Base-by-base conservation (phyloP, 2,888 invertebrate species). In the Antheraea assamensis region DNA sequence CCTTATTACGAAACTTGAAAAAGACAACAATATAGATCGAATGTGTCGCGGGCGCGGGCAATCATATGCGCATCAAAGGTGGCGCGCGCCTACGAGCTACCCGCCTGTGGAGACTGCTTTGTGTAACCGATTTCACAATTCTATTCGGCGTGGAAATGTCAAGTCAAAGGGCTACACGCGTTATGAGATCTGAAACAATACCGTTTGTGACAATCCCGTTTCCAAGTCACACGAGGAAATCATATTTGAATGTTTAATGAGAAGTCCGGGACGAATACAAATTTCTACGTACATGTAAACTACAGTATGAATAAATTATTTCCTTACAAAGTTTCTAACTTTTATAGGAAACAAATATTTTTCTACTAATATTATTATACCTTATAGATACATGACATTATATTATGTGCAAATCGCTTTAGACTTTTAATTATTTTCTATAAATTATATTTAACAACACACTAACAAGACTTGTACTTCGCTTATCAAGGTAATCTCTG, bases 1-100 rank as follows among this genome's bases (percentile, higher is more conserved):
- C 93, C 94, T 94, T 94, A 94, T 94, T 94, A 94, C 94, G 92
- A 93, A 94, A 94, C 94, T 94, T 94, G 94, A 94, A 94, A 94
- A 94, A 94, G 94, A 94, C 94, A 94, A 94, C 94, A 94, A 93
- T 94, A 94, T 93, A 93, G 93, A 93, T 92, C 90, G 90, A 93
- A 93, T 93, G 94, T 94, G 94, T 94, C 94, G 94, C 93, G 93
- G 92, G 93, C 91, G 90, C 91, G 90, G 90, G 94, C 94, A 92
- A 94, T 94, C 94, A 94, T 93, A 94, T 92, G 93, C 92, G 93
- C 93, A 92, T 93, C 94, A 94, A 93, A 93, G 93, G 93, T 92
- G 88, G 85, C 90, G 90, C 86, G 87, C 86, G 87, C 88, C 88
- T 85, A 84, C 79, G 85, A 89, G 92, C 90, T 91, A 91, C 87